Conservation (phyloP, 1,140 invertebrate genomes). For the Platyscapa corneri region DNA sequence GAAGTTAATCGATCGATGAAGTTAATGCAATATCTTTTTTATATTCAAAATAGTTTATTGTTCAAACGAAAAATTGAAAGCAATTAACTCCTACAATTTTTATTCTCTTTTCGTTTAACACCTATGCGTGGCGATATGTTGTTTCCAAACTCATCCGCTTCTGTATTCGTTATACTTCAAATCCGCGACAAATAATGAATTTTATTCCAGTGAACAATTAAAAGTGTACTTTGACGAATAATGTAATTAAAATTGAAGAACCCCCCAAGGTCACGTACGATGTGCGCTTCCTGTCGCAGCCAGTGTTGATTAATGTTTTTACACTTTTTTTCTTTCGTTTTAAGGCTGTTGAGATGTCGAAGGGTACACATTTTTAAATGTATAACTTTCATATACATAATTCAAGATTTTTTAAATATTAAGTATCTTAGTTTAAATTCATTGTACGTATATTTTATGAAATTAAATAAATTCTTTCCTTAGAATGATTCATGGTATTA, state of each 20-base stretch:
- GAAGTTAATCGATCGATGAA: neutral
- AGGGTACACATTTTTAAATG: slow-evolving; percentile 7
- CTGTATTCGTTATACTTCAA: neutral
- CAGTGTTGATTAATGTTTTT: slow-evolving; percentile 45
- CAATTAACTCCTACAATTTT: neutral
- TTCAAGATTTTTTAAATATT: neutral
- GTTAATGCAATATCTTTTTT: neutral
- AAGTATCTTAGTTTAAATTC: neutral
- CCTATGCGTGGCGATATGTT: neutral
- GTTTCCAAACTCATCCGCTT: neutral
- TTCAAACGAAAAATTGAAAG: neutral
- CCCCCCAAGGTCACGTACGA: slow-evolving; percentile 41
- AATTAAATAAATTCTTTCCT: neutral
- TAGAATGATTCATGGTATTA: neutral
- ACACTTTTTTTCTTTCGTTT: neutral
- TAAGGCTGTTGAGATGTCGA: neutral
- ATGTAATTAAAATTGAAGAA: slow-evolving; percentile 49
- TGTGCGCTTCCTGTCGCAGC: neutral
- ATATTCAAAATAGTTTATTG: neutral
- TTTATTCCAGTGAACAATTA: slow-evolving; percentile 42
- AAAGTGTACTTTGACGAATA: slow-evolving; percentile 44
- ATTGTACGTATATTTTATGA: neutral
- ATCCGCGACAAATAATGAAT: slow-evolving; percentile 22
- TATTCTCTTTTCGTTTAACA: neutral
- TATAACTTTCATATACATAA: neutral